These are phyloP conservation scores for Gasterosteus aculeatus DNA, from an alignment of 2,113 vertebrate species.

Conservation along the genomic window DNA sequence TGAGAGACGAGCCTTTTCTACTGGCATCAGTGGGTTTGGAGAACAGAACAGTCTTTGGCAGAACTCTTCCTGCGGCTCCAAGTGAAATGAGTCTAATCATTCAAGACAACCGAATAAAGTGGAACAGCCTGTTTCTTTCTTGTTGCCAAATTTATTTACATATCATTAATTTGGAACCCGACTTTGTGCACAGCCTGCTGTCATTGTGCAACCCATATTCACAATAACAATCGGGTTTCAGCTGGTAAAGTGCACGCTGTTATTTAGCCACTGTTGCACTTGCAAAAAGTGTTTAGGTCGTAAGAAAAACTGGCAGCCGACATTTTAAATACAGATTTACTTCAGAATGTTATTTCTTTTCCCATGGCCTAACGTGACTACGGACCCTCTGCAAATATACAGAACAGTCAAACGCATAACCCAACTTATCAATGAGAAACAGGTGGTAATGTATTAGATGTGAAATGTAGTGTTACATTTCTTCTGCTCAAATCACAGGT, in stretches of 20 bases:
- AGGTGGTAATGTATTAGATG: background rate
- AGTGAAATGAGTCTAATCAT: background rate
- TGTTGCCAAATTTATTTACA: background rate
- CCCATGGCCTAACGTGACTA: too few relatives aligned
- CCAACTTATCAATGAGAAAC: background rate
- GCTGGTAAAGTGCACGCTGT: background rate
- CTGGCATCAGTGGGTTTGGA: background rate
- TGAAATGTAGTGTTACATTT: background rate
- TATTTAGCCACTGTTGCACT: background rate
- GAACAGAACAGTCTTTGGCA: background rate
- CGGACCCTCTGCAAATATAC: background rate
- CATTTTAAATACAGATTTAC: background rate
- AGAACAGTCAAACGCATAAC: background rate
- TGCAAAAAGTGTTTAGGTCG: background rate
- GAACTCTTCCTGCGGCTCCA: background rate
- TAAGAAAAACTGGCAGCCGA: background rate
- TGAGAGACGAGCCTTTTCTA: background rate
- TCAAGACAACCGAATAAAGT: background rate
- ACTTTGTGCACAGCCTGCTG: too few relatives aligned
- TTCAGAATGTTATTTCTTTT: background rate
- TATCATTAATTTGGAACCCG: background rate
- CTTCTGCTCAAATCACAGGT: conserved; percentile 59
- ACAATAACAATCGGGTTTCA: background rate
- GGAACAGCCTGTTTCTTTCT: background rate
- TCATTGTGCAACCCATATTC: background rate